Percentiles rank a stretch among this genome's conserved stretches.
phyloP scores from a whole-genome alignment of 2,113 vertebrate species.

The Progne subis region DNA sequence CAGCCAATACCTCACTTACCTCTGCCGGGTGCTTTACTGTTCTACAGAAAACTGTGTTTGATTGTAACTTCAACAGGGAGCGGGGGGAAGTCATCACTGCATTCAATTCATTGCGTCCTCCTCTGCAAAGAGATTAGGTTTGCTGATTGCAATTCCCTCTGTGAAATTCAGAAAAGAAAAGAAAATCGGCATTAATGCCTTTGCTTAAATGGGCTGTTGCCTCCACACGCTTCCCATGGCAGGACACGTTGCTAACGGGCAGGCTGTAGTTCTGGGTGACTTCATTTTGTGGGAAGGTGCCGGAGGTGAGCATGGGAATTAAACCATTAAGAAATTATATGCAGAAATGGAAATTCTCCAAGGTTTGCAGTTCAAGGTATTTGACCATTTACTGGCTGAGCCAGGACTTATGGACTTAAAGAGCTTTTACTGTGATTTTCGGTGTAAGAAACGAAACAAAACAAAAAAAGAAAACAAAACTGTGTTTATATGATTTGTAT shows the following conservation, averaged over 20 bases:
- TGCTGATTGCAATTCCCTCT: constrained; percentile 46
- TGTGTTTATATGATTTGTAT: constrained; percentile 99
- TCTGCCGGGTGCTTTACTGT: constrained; percentile 66
- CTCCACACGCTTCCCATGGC: constrained; percentile 15
- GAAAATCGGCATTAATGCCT: constrained; percentile 49
- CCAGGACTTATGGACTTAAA: constrained; percentile 77
- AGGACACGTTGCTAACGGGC: not conserved
- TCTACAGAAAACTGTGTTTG: constrained; percentile 60
- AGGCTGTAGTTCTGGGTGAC: constrained; percentile 11
- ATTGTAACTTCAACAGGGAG: constrained; percentile 49
- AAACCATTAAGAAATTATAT: constrained; percentile 50
- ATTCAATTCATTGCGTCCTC: constrained; percentile 41
- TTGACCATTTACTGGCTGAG: constrained; percentile 79
- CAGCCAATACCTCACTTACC: constrained; percentile 74
- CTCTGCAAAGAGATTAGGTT: constrained; percentile 53
- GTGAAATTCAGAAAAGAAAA: constrained; percentile 37
- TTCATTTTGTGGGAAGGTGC: constrained; percentile 54
- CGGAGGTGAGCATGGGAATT: constrained; percentile 51
- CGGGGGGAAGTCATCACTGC: not conserved
- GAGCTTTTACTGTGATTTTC: constrained; percentile 86
- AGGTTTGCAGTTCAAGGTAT: constrained; percentile 72
- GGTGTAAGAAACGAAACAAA: constrained; percentile 70
- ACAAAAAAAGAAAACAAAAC: constrained; percentile 80
- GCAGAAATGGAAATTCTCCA: constrained; percentile 68
- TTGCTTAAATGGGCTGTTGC: constrained; percentile 57